phyloP scores from a whole-genome alignment of 2,113 vertebrate genomes.

The Casuarius casuarius region DNA sequence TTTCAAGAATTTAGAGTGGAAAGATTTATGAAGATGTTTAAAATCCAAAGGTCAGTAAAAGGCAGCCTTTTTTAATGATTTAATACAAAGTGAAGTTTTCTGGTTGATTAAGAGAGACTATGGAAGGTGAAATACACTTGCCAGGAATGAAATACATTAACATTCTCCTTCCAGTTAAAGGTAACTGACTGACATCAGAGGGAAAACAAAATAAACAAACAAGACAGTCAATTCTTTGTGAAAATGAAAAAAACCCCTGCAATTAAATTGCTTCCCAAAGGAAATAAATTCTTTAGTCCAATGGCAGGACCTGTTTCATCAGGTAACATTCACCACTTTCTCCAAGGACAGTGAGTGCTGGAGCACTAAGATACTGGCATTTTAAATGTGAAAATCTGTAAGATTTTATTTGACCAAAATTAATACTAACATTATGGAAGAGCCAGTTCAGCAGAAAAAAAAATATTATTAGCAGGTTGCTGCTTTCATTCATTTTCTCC shows the following conservation, averaged over 20 bases:
- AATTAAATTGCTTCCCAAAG: conserved; percentile 54
- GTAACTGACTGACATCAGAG: neutral
- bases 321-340: neutral
- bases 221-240: conserved; percentile 20
- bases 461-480: neutral
- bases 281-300: conserved; percentile 24
- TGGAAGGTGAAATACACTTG: neutral
- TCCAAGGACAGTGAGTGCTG: neutral
- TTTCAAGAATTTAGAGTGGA: neutral
- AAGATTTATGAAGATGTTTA: neutral
- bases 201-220: conserved; percentile 32
- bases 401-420: conserved; percentile 2
- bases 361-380: neutral
- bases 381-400: neutral
- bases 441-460: neutral
- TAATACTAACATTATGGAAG: neutral
- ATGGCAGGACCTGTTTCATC: neutral
- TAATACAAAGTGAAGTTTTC: neutral
- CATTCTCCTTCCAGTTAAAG: conserved; percentile 28
- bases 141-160: conserved; percentile 30
- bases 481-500: neutral
- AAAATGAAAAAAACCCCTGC: conserved; percentile 14
- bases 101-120: neutral
- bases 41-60: conserved; percentile 22
- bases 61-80: conserved; percentile 30